Base-by-base conservation (phyloP, 2,888 invertebrate species). In the Meteorus cinctellus region DNA sequence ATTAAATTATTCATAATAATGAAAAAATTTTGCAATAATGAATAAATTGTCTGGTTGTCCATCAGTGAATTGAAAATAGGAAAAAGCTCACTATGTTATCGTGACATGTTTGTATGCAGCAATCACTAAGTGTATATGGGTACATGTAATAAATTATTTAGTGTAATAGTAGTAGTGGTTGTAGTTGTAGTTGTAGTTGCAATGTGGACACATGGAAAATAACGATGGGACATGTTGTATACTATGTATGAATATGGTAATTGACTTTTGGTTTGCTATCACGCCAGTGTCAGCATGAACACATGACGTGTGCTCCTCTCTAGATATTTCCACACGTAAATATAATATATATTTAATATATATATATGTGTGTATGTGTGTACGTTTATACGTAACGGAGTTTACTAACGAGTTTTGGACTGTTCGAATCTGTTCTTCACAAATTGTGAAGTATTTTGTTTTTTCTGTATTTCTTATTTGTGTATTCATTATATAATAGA, bases 231-330 rank as follows among this genome's bases (percentile, higher is more conserved):
- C 45, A 45, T 45, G 14, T 45, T 45, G 14, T 14, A 45, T 45
- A 2, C 45, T 45, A 14, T 81, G 81, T 82, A 83, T 84, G 81
- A 83, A 84, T 84, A 84, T 84, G 82, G 80, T 83, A 84, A 84
- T 83, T 75, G 79, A 76, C 73, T 81, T 83, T 83, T 79, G 78
- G 82, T 77, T 45, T 72, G 78, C 79, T 81, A 84, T 83, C 82
- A 81, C 78, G 77, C 68, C 55, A 55, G 45, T 79, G 82, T 79
- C 82, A 77, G 79, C 76, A 73, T 51, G 69, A 60, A 31, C 75
- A 72, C 82, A 79, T 77, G 80, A 81, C 81, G 81, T 77, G 79
- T 78, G 78, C 67, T 76, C 68, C 45, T 10, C 45, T 45, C 45
- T 45, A 3, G 24, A 24, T 24, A 24, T 24, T 24, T 24, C 0